Evolutionary conservation across 2,888 invertebrate species (phyloP).

Genomic region (Melanargia galathea): DNA sequence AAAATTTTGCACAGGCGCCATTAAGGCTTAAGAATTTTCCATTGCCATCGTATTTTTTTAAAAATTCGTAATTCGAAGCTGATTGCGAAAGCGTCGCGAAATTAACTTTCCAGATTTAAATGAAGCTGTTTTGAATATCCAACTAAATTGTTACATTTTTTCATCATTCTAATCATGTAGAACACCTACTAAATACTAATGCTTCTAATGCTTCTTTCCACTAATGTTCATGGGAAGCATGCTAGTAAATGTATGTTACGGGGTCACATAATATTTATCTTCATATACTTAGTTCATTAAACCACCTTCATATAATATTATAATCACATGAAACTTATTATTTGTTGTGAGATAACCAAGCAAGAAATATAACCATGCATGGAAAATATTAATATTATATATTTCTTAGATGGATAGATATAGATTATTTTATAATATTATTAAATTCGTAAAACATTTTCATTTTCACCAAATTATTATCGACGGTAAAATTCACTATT

Average conservation of each 20-base stretch:
- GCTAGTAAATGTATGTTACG: slow-evolving; percentile 53
- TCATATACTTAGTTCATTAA: slow-evolving; percentile 13
- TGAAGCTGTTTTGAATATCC: not conserved
- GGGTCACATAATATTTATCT: slow-evolving; percentile 37
- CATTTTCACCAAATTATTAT: slow-evolving; percentile 1
- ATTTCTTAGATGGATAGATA: not conserved
- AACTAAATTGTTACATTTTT: slow-evolving; percentile 48
- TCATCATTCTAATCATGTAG: slow-evolving; percentile 40
- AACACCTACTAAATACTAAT: too few species aligned
- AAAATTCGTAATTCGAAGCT: too few species aligned
- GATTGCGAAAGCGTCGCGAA: not conserved
- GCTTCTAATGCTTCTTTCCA: slow-evolving; percentile 68
- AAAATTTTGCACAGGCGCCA: too few species aligned
- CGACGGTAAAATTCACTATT: not conserved
- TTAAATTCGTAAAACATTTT: not conserved
- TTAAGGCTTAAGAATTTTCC: too few species aligned
- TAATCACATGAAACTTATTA: slow-evolving; percentile 59
- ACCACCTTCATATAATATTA: slow-evolving; percentile 26
- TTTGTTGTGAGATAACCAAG: slow-evolving; percentile 80
- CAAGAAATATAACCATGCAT: slow-evolving; percentile 50
- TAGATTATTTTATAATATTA: not conserved
- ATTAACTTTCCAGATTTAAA: not conserved
- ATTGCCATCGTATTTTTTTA: too few species aligned
- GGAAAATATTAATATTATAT: slow-evolving; percentile 11
- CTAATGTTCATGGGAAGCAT: slow-evolving; percentile 60